phyloP scores from a whole-genome alignment of 2,797 vertebrate genomes.

The Anolis apletophallus region DNA sequence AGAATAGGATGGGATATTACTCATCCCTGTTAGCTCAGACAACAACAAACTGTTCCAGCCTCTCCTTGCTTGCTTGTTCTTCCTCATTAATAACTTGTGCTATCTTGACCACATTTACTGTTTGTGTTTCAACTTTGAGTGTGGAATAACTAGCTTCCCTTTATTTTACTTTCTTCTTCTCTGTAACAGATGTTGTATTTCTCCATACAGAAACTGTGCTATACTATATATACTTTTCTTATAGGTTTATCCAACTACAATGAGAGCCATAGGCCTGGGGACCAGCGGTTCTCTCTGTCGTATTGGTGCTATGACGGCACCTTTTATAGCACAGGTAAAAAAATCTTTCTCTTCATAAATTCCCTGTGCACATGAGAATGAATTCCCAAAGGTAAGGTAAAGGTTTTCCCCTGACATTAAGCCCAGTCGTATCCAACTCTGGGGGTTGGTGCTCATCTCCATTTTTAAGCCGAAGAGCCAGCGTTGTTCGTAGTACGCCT shows the following conservation, averaged over 20 bases:
- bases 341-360: not conserved
- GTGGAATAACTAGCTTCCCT: not conserved
- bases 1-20: too few relatives aligned
- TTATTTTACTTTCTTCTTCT: not conserved
- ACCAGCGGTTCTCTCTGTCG: slow-evolving; percentile 92
- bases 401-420: too few relatives aligned
- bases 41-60: too few relatives aligned
- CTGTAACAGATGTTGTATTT: not conserved
- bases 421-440: too few relatives aligned
- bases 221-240: not conserved
- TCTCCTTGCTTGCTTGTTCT: too few relatives aligned
- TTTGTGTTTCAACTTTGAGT: not conserved
- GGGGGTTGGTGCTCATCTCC: too few relatives aligned
- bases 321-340: slow-evolving; percentile 94
- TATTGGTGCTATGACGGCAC: slow-evolving; percentile 93
- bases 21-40: too few relatives aligned
- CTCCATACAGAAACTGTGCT: not conserved
- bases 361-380: not conserved
- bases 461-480: too few relatives aligned
- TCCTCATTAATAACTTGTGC: too few relatives aligned
- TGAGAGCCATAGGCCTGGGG: slow-evolving; percentile 91
- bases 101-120: too few relatives aligned
- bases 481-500: too few relatives aligned
- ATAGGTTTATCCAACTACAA: slow-evolving; percentile 92
- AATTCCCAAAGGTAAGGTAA: too few relatives aligned